Conservation (phyloP, 2,888 invertebrate species). For the Hirtodrosophila alboralis region DNA sequence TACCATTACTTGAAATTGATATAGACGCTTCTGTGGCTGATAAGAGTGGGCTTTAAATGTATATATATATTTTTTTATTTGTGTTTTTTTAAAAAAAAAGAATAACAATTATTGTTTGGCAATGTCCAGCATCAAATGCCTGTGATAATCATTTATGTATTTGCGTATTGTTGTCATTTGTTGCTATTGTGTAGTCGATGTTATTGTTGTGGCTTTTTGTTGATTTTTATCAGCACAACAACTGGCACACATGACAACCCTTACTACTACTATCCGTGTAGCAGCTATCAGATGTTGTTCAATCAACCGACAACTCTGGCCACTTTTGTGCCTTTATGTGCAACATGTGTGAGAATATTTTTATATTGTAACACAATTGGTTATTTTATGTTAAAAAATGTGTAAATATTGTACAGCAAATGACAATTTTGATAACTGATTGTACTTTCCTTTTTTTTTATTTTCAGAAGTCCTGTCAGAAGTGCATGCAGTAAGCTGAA, state of each 20-base stretch:
- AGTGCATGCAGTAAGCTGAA: conserved; percentile 15
- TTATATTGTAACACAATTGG: conserved; percentile 12
- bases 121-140: conserved; percentile 18
- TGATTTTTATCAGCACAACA: conserved; percentile 59
- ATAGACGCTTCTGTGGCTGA: conserved; percentile 12
- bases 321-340: conserved; percentile 33
- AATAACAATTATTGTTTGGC: conserved; percentile 14
- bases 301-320: conserved; percentile 19
- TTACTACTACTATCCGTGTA: too few species aligned
- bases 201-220: conserved; percentile 53
- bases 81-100: conserved; percentile 9
- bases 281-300: conserved; percentile 42
- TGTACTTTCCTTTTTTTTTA: too few species aligned
- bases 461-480: conserved; percentile 28
- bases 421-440: conserved; percentile 23
- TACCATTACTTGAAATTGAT: conserved; percentile 14
- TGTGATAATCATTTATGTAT: conserved; percentile 54
- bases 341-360: conserved; percentile 27
- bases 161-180: conserved; percentile 46
- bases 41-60: background rate
- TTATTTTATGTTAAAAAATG: conserved; percentile 14
- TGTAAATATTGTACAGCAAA: conserved; percentile 23
- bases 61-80: background rate
- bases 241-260: conserved; percentile 27
- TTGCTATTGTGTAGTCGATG: conserved; percentile 38